Base-by-base conservation (phyloP, 2,888 invertebrate species). In the Hedychridium roseum region DNA sequence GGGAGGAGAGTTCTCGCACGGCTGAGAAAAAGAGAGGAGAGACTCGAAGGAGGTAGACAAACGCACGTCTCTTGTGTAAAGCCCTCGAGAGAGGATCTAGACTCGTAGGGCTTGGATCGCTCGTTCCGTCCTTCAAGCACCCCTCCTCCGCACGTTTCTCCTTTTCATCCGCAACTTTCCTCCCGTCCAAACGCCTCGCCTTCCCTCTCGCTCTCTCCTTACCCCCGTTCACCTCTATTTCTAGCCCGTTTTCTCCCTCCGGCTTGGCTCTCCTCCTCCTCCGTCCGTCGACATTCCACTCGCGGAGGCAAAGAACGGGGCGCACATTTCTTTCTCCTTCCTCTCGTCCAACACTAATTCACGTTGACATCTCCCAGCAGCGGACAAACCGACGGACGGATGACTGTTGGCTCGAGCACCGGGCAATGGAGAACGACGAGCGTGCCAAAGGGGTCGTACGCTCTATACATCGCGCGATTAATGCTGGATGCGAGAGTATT, bases 301-400 rank as follows among this genome's bases (percentile, higher is more conserved):
- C 49, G 45, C 66, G 62, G 59, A 57, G 62, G 64, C 68, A 62
- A 68, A 70, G 58, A 60, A 56, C 60, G 54, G 57, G 57, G 43
- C 43, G 38, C 49, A 37, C 37, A 50, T 63, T 57, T 54, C 52
- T 43, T 48, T 52, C 45, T 44, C 46, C 43, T 27, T 37, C 37
- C 43, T 45, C 43, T 51, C 53, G 50, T 55, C 37, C 56, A 58
- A 66, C 64, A 59, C 64, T 69, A 69, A 73, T 73, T 71, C 70
- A 60, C 66, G 61, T 55, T 63, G 71, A 71, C 70, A 64, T 63
- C 54, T 57, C 59, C 48, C 38, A 55, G 57, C 60, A 41, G 43
- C 46, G 50, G 53, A 61, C 61, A 57, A 60, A 61, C 60, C 54
- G 54, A 51, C 55, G 43, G 37, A 48, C 51, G 54, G 44, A 53